Percentiles rank a stretch among this genome's conserved stretches.
These are phyloP conservation scores for Sylvicola fuscatus DNA, from an alignment of 2,888 invertebrate species.

Conservation along the genomic window DNA sequence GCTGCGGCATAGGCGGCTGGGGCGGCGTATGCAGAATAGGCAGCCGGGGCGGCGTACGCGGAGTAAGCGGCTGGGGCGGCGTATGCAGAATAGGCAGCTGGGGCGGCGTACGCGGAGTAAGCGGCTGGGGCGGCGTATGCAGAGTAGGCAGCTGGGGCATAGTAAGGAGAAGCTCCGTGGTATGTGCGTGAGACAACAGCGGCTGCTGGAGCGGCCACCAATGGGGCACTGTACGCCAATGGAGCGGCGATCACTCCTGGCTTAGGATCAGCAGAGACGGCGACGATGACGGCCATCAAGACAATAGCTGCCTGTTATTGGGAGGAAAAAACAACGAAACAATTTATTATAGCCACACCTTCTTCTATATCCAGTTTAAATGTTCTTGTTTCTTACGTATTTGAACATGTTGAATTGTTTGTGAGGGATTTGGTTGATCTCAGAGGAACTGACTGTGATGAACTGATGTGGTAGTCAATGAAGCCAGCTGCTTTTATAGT, in stretches of 20 bases:
- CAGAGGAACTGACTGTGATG: no score
- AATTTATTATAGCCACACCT: neutral
- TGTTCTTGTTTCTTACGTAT: neutral
- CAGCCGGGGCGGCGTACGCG: constrained; percentile 1
- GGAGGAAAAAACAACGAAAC: neutral
- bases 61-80: constrained; percentile 1
- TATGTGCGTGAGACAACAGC: neutral
- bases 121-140: neutral
- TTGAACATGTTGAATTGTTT: constrained; percentile 1
- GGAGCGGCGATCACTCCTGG: neutral
- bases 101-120: neutral
- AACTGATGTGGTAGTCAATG: no score
- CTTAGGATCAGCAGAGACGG: neutral
- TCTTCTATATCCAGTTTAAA: neutral
- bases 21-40: no score
- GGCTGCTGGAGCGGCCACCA: neutral
- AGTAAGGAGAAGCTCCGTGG: neutral
- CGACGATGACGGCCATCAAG: neutral
- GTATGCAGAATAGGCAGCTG: neutral
- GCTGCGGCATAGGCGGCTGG: no score
- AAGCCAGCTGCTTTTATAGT: no score
- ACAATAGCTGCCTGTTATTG: neutral
- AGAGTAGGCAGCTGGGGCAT: neutral
- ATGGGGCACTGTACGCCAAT: constrained; percentile 1
- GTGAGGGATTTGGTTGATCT: no score